Evolutionary conservation across 37 sponge, comb jelly and placozoan genomes (phyloP).

Genomic region (Ephydatia muelleri): DNA sequence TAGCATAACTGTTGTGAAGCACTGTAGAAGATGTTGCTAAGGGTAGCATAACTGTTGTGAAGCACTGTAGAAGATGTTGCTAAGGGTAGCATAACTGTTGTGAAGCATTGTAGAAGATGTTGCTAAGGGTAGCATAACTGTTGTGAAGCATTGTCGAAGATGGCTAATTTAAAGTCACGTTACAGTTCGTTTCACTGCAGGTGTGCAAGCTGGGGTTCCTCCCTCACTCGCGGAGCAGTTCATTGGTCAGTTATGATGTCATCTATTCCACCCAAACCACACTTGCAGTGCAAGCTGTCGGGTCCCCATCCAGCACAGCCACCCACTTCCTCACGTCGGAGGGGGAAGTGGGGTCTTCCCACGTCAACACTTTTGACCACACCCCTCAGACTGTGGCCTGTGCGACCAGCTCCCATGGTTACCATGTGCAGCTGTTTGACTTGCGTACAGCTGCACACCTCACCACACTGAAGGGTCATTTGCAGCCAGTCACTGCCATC

Average conservation of each 20-base stretch:
- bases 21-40: not conserved
- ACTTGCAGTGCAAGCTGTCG: conserved; percentile 22
- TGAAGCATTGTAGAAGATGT: not conserved
- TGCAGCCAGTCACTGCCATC: conserved; percentile 23
- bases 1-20: conserved; percentile 9
- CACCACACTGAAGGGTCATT: conserved; percentile 34
- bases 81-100: not conserved
- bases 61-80: not conserved
- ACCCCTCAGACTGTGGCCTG: conserved; percentile 31
- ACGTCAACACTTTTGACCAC: conserved; percentile 45
- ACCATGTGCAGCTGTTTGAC: conserved; percentile 52
- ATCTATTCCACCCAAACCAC: conserved; percentile 56
- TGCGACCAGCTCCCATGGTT: conserved; percentile 52
- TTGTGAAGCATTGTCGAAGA: too few species aligned
- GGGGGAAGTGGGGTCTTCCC: conserved; percentile 3
- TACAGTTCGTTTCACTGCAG: conserved; percentile 1
- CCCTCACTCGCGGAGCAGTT: conserved; percentile 1
- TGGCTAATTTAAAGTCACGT: not conserved
- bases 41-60: not conserved
- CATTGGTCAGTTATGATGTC: conserved; percentile 3
- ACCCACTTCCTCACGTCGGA: conserved; percentile 38
- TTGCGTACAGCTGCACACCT: conserved; percentile 17
- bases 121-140: not conserved
- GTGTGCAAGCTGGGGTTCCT: conserved; percentile 14
- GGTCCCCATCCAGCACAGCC: conserved; percentile 23